Percentiles rank a stretch among this genome's conserved stretches.
These are phyloP conservation scores for Pelmatolapia mariae DNA, from an alignment of 2,113 vertebrate species.

Conservation along the genomic window DNA sequence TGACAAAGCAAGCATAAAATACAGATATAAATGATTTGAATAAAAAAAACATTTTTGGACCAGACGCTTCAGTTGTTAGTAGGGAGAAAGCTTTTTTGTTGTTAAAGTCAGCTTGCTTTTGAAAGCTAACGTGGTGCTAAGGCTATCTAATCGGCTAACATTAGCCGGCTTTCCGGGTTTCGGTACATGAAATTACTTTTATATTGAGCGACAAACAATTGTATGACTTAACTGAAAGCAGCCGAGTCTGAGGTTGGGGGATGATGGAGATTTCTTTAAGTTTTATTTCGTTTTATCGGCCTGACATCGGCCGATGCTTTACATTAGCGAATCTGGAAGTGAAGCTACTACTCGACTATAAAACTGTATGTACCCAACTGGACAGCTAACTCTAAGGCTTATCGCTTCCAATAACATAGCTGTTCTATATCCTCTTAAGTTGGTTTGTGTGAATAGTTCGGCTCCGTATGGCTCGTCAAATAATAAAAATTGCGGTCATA, in stretches of 20 bases:
- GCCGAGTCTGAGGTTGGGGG: rapidly evolving
- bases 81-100: neutral
- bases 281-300: neutral
- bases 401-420: neutral
- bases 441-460: neutral
- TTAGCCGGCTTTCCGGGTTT: neutral
- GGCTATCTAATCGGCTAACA: slow-evolving; percentile 5
- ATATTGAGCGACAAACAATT: neutral
- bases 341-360: neutral
- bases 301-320: neutral
- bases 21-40: rapidly evolving
- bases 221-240: rapidly evolving
- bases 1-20: neutral
- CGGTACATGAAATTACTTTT: neutral
- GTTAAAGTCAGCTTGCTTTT: neutral
- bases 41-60: rapidly evolving
- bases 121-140: slow-evolving; percentile 14
- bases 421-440: slow-evolving; percentile 4
- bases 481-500: neutral
- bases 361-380: neutral
- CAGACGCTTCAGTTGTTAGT: neutral
- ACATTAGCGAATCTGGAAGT: neutral
- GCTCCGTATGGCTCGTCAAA: neutral
- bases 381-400: neutral
- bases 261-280: rapidly evolving